Percentiles rank a stretch among this genome's conserved stretches.
Evolutionary conservation across 2,888 invertebrate genomes (phyloP).

Genomic region (Terebella lapidaria): DNA sequence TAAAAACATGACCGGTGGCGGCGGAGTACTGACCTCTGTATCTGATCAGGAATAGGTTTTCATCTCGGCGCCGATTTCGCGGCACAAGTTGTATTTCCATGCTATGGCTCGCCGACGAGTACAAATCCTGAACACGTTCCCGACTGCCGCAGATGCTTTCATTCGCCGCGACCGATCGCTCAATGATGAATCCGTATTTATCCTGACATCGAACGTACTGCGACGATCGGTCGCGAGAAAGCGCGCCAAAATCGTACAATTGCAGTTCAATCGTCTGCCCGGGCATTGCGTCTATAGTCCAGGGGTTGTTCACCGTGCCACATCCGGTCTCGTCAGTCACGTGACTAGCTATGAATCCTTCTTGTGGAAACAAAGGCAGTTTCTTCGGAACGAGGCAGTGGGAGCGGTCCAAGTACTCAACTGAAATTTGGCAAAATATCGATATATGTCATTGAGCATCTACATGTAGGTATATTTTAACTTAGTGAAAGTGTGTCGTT

Average conservation of each 20-base stretch:
- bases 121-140: background rate
- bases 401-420: too few relatives aligned
- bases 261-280: background rate
- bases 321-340: constrained; percentile 3
- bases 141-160: background rate
- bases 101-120: background rate
- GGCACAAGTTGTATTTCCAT: background rate
- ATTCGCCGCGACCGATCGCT: background rate
- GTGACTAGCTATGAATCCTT: constrained; percentile 1
- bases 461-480: too few relatives aligned
- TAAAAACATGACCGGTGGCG: too few relatives aligned
- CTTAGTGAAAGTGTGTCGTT: too few relatives aligned
- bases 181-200: background rate
- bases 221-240: background rate
- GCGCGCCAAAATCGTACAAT: background rate
- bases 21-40: background rate
- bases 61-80: background rate
- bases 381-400: too few relatives aligned
- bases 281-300: background rate
- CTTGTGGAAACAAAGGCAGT: background rate
- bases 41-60: background rate
- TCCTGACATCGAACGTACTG: background rate
- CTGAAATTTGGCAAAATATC: too few relatives aligned
- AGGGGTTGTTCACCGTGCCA: background rate
- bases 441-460: too few relatives aligned